Conservation (phyloP, 2,888 invertebrate species). For the Conus canariensis region DNA sequence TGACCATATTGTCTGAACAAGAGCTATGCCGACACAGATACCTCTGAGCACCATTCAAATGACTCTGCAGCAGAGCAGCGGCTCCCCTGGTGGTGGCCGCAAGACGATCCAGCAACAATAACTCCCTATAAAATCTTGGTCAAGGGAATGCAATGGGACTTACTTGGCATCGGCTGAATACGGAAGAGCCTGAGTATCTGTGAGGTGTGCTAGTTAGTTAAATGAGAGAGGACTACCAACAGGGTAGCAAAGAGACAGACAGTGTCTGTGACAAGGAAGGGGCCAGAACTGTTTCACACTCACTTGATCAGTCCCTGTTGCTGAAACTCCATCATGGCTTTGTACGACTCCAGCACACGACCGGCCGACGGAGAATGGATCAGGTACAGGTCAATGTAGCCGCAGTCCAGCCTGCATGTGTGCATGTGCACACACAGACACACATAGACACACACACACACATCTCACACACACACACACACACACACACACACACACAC, state of each 20-base stretch:
- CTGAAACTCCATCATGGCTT: slow-evolving; percentile 60
- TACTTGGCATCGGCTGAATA: too few species aligned
- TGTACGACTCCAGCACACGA: slow-evolving; percentile 59
- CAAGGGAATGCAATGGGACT: too few species aligned
- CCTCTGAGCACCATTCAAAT: too few species aligned
- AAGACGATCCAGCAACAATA: too few species aligned
- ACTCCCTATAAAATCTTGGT: too few species aligned
- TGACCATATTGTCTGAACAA: too few species aligned
- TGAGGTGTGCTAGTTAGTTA: too few species aligned
- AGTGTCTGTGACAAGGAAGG: not conserved
- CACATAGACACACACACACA: not conserved
- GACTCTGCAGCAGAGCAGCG: too few species aligned
- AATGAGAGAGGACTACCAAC: not conserved
- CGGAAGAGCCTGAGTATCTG: too few species aligned
- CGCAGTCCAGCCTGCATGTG: slow-evolving; percentile 42
- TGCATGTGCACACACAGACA: not conserved
- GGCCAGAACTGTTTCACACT: not conserved
- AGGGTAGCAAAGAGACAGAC: not conserved
- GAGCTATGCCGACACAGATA: too few species aligned
- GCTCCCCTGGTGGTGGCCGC: too few species aligned
- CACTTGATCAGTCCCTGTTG: slow-evolving; percentile 60
- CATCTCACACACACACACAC: not conserved
- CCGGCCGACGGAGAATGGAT: slow-evolving; percentile 62
- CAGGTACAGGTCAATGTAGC: slow-evolving; percentile 64
- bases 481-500: not conserved